These are phyloP conservation scores for Papilio xuthus DNA, from an alignment of 1,140 invertebrate genomes.

Conservation along the genomic window DNA sequence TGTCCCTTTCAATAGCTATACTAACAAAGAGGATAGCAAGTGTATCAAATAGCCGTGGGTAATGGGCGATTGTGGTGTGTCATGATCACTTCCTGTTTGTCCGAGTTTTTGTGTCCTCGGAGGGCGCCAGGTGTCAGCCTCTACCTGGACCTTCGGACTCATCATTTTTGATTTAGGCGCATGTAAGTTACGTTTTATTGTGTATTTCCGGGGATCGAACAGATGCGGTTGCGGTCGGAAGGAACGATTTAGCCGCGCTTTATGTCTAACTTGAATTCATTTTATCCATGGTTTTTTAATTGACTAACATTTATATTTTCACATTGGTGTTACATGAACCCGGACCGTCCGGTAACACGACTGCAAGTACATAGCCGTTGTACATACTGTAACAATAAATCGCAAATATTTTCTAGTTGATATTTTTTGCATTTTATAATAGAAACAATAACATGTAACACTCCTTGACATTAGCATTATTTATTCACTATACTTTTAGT, in stretches of 20 bases:
- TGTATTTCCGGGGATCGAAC: conserved; percentile 21
- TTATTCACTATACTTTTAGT: no score
- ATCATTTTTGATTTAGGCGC: conserved; percentile 10
- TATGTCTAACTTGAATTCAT: neutral
- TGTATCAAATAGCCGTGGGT: conserved; percentile 26
- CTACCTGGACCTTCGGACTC: conserved; percentile 29
- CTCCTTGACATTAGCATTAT: no score
- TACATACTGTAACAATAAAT: no score
- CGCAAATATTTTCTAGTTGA: no score
- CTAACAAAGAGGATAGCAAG: neutral
- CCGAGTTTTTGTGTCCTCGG: neutral
- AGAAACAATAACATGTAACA: no score
- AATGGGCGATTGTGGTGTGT: conserved; percentile 27
- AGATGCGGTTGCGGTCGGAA: neutral
- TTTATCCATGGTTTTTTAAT: neutral
- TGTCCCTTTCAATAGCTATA: neutral
- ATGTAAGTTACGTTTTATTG: conserved; percentile 26
- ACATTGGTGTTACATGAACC: no score
- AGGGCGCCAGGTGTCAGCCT: conserved; percentile 25
- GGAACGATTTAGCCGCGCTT: neutral
- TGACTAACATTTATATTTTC: neutral
- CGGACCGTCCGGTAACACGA: no score
- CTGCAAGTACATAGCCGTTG: no score
- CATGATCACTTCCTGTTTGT: conserved; percentile 34
- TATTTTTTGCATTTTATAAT: no score